A percentile compares a stretch with the other conserved stretches of the same genome.
Conservation (phyloP, 2,888 invertebrate genomes). For the Sminthurides aquaticus region DNA sequence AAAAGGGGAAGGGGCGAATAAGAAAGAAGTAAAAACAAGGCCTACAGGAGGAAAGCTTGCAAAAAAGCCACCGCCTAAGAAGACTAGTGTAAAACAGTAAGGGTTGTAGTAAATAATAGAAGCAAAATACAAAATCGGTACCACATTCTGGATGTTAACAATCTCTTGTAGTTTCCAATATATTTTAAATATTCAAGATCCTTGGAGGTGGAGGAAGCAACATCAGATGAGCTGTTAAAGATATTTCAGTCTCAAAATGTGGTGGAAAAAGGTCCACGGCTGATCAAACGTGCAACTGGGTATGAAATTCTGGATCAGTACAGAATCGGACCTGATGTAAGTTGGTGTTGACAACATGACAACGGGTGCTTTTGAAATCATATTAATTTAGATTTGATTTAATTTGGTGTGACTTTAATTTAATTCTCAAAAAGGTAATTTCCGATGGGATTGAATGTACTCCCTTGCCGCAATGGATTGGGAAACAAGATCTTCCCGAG, state of each 20-base stretch:
- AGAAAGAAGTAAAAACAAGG: no score
- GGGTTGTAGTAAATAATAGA: background rate
- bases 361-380: no score
- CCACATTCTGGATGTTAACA: no score
- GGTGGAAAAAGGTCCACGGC: conserved; percentile 13
- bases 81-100: background rate
- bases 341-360: background rate
- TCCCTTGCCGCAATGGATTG: conserved; percentile 36
- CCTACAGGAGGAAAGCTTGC: no score
- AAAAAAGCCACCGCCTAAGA: no score
- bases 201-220: conserved; percentile 7
- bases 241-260: conserved; percentile 17
- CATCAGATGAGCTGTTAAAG: conserved; percentile 10
- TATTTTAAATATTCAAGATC: no score
- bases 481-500: conserved; percentile 26
- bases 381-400: background rate
- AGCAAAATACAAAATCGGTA: background rate
- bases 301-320: conserved; percentile 27
- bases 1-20: background rate
- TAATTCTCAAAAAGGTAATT: conserved; percentile 26
- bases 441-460: conserved; percentile 39
- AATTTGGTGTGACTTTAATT: background rate
- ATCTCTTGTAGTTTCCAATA: no score
- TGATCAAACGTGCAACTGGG: conserved; percentile 29
- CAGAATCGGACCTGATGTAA: conserved; percentile 39